Evolutionary conservation across 2,888 invertebrate species (phyloP).

Genomic region (Drosophila antonietae): DNA sequence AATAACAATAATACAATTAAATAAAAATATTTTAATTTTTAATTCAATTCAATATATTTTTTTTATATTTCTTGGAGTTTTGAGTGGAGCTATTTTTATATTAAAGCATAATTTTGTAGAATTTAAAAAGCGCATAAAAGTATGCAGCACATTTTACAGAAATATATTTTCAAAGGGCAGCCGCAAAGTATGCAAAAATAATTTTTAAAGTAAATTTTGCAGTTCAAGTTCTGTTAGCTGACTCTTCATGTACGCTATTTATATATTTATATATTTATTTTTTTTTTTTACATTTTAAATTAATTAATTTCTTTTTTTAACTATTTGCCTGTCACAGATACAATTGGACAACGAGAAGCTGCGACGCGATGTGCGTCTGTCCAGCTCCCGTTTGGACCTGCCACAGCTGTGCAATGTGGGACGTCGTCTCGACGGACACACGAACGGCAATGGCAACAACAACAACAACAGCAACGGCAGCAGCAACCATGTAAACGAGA

Average conservation of each 20-base stretch:
- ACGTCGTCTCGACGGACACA: conserved; percentile 82
- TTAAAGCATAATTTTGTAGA: neutral
- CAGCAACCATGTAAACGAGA: conserved; percentile 48
- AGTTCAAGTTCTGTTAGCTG: too few relatives aligned
- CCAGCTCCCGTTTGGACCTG: conserved; percentile 82
- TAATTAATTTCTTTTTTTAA: neutral
- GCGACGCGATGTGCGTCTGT: conserved; percentile 83
- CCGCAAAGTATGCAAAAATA: conserved; percentile 3
- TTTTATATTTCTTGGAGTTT: neutral
- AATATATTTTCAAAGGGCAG: neutral
- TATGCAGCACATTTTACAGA: conserved; percentile 10
- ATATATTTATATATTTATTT: neutral
- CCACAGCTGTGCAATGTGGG: conserved; percentile 82
- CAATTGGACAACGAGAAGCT: conserved; percentile 85
- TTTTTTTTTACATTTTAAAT: too few relatives aligned
- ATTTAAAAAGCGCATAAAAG: neutral
- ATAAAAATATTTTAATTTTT: too few relatives aligned
- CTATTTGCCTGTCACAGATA: conserved; percentile 70
- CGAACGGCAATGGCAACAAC: conserved; percentile 73
- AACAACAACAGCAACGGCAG: conserved; percentile 59
- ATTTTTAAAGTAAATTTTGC: neutral
- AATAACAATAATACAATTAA: too few relatives aligned
- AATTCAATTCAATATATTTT: neutral
- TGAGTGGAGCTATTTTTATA: neutral
- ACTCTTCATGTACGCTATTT: too few relatives aligned